Evolutionary conservation across 2,797 vertebrate genomes (phyloP).

Genomic region (Sternarchorhynchus goeldii): DNA sequence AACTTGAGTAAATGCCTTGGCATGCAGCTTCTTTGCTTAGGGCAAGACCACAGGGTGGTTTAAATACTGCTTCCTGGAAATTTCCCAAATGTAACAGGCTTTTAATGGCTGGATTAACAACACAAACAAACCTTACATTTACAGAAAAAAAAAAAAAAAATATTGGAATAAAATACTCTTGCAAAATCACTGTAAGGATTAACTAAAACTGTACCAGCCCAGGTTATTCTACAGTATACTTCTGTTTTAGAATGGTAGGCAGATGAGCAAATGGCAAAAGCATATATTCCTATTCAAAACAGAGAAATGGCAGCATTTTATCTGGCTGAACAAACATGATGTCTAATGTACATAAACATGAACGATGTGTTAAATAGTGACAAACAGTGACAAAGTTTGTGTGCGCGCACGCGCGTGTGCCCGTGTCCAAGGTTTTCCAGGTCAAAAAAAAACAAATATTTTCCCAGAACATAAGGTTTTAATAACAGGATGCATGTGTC

Average conservation of each 20-base stretch:
- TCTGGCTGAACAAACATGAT: constrained; percentile 1
- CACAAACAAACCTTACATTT: neutral
- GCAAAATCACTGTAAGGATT: too few relatives aligned
- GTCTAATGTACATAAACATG: neutral
- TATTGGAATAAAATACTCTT: too few relatives aligned
- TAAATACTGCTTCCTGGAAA: neutral
- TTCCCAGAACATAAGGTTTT: constrained; percentile 2
- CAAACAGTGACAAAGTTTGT: constrained; percentile 24
- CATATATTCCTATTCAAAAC: constrained; percentile 4
- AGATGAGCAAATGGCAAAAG: neutral
- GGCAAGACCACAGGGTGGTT: neutral
- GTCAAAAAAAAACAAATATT: neutral
- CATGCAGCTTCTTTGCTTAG: neutral
- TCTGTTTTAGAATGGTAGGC: neutral
- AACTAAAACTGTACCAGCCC: too few relatives aligned
- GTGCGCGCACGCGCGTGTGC: too few relatives aligned
- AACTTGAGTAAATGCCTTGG: neutral
- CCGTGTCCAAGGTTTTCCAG: neutral
- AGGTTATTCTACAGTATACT: neutral
- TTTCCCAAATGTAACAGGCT: neutral
- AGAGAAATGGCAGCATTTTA: constrained; percentile 7
- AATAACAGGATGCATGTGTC: constrained; percentile 21
- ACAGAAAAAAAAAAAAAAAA: neutral
- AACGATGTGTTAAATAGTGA: neutral
- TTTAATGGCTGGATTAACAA: neutral